These are phyloP conservation scores for Spodoptera frugiperda DNA, from an alignment of 1,140 invertebrate species.

Conservation along the genomic window DNA sequence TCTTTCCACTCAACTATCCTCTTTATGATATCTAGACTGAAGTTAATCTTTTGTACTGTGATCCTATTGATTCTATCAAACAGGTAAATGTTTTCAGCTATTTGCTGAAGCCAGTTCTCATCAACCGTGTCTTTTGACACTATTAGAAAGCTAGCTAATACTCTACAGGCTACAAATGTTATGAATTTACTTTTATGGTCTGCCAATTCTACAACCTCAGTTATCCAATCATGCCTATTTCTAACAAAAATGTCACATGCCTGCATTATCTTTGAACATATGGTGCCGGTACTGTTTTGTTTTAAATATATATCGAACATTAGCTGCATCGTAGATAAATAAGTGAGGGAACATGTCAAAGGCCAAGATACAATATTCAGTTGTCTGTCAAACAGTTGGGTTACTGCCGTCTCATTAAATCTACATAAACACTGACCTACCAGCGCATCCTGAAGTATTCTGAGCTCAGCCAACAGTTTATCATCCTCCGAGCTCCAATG, in stretches of 20 bases:
- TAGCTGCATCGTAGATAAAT: slow-evolving; percentile 93
- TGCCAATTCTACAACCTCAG: slow-evolving; percentile 93
- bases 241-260: slow-evolving; percentile 92
- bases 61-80: slow-evolving; percentile 87
- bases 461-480: slow-evolving; percentile 73
- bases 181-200: slow-evolving; percentile 93
- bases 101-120: slow-evolving; percentile 91
- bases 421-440: slow-evolving; percentile 92
- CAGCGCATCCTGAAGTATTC: slow-evolving; percentile 87
- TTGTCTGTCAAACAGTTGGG: slow-evolving; percentile 90
- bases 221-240: slow-evolving; percentile 93
- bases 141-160: slow-evolving; percentile 93
- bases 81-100: slow-evolving; percentile 88
- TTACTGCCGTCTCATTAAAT: slow-evolving; percentile 89
- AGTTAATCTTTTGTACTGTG: slow-evolving; percentile 90
- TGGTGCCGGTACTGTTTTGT: slow-evolving; percentile 92
- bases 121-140: slow-evolving; percentile 93
- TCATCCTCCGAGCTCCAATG: slow-evolving; percentile 76
- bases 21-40: slow-evolving; percentile 94
- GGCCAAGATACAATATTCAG: slow-evolving; percentile 91
- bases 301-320: slow-evolving; percentile 94
- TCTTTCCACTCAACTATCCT: slow-evolving; percentile 95
- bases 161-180: slow-evolving; percentile 92
- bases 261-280: slow-evolving; percentile 92
- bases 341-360: slow-evolving; percentile 90